Conservation (phyloP, 1,140 invertebrate genomes). For the Maconellicoccus hirsutus region DNA sequence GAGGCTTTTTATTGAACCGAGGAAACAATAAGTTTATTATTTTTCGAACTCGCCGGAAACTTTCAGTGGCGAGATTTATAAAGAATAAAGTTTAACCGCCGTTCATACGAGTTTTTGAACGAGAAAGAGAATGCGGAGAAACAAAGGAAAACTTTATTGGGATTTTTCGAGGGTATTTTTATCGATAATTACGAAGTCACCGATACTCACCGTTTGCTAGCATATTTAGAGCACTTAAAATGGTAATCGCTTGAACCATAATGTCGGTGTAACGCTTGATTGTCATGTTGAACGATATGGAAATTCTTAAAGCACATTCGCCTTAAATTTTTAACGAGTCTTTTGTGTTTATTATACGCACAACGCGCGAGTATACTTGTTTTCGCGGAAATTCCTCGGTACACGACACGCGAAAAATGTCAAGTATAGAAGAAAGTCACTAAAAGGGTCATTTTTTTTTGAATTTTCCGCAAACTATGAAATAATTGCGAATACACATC, state of each 20-base stretch:
- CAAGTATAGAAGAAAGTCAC: not conserved
- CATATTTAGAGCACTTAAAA: conserved; percentile 69
- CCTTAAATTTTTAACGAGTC: not conserved
- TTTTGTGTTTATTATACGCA: not conserved
- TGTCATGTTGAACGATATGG: conserved; percentile 40
- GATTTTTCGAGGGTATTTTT: too few species aligned
- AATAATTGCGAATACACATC: not conserved
- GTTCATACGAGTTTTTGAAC: too few species aligned
- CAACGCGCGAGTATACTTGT: not conserved
- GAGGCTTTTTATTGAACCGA: too few species aligned
- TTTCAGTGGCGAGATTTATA: too few species aligned
- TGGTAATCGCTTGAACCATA: conserved; percentile 72
- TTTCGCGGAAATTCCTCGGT: too few species aligned
- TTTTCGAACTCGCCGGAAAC: too few species aligned
- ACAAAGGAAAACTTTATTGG: too few species aligned
- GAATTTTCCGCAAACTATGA: not conserved
- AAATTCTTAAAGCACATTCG: not conserved
- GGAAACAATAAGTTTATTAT: too few species aligned
- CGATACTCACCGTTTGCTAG: conserved; percentile 55
- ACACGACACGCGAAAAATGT: not conserved
- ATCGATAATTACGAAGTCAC: too few species aligned
- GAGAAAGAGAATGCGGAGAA: too few species aligned
- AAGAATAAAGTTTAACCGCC: too few species aligned
- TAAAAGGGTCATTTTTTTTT: too few species aligned
- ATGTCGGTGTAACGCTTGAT: conserved; percentile 43